Conservation (phyloP, 2,113 vertebrate genomes). For the Ahaetulla prasina region DNA sequence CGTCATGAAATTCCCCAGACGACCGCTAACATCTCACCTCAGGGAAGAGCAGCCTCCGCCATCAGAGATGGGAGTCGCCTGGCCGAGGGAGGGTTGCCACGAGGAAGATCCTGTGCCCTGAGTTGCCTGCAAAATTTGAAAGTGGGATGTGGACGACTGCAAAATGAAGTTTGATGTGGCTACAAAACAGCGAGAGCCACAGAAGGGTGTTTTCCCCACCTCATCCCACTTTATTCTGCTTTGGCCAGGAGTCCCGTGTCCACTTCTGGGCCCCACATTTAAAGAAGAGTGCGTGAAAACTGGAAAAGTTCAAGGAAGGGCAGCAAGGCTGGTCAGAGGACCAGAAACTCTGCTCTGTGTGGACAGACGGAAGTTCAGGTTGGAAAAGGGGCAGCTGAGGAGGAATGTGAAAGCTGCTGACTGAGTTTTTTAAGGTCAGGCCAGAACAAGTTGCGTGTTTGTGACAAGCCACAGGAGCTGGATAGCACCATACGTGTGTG, state of each 20-base stretch:
- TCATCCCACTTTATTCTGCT: neutral
- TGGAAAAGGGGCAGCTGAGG: neutral
- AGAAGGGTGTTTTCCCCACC: neutral
- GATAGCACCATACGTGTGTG: accelerated
- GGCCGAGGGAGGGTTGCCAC: neutral
- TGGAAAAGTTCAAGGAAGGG: neutral
- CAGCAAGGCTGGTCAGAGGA: neutral
- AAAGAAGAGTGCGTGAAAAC: neutral
- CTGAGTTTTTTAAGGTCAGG: neutral
- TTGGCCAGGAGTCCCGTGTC: neutral
- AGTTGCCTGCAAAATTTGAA: neutral
- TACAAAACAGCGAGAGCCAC: neutral
- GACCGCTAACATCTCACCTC: neutral
- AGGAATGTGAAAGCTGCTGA: neutral
- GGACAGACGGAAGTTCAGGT: neutral
- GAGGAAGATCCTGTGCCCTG: neutral
- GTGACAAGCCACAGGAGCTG: neutral
- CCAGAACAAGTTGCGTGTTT: neutral
- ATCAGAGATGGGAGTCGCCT: no score
- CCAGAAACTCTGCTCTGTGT: neutral
- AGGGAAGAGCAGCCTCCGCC: no score
- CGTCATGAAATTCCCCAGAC: neutral
- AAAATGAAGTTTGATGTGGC: neutral
- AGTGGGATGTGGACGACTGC: neutral
- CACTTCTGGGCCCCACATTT: neutral